Evolutionary conservation across 2,797 vertebrate species (phyloP).

Genomic region (Dermochelys coriacea): DNA sequence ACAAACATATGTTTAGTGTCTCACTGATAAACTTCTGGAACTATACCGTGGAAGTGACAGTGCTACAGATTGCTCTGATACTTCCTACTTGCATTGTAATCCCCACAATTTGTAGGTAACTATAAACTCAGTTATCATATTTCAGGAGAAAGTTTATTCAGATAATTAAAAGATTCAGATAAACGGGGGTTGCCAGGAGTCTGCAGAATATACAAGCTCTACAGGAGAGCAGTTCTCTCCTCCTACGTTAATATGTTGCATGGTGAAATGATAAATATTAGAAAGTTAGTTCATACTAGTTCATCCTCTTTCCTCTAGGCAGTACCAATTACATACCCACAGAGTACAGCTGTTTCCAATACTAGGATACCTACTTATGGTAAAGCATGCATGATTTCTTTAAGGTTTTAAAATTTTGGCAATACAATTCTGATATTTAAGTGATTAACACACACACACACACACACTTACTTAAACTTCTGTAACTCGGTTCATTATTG

Average conservation of each 20-base stretch:
- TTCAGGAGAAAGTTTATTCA: not conserved
- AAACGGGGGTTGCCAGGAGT: slow-evolving; percentile 6
- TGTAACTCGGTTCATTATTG: not conserved
- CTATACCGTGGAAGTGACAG: not conserved
- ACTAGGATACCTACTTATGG: not conserved
- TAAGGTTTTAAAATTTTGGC: not conserved
- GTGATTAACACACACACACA: not conserved
- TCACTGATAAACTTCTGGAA: not conserved
- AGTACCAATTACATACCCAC: slow-evolving; percentile 61
- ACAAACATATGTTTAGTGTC: not conserved
- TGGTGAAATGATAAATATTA: not conserved
- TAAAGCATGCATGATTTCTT: not conserved
- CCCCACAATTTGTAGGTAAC: too few relatives aligned
- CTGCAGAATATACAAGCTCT: not conserved
- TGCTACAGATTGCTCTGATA: not conserved
- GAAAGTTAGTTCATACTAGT: slow-evolving; percentile 23
- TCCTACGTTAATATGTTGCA: slow-evolving; percentile 16
- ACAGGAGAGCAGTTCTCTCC: slow-evolving; percentile 21
- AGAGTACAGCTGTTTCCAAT: slow-evolving; percentile 29
- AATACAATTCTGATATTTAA: not conserved
- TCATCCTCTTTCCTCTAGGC: slow-evolving; percentile 48
- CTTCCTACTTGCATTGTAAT: not conserved
- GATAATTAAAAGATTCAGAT: not conserved
- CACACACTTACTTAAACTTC: not conserved
- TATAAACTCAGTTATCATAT: not conserved